Conservation (phyloP, 2,797 vertebrate species). For the Bradypodion ventrale region DNA sequence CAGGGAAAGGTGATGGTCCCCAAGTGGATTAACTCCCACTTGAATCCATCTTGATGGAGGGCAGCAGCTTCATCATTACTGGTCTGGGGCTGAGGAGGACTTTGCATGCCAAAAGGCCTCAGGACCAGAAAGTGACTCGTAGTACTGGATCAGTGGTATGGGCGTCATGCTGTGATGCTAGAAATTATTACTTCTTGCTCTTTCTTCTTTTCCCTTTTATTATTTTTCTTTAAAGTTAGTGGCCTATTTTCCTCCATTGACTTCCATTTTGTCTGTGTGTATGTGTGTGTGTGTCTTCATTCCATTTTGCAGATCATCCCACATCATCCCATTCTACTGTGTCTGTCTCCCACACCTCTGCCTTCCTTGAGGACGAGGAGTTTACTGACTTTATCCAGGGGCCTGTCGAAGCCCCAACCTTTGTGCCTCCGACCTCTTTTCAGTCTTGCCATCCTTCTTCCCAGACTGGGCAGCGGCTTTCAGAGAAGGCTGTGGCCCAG, state of each 20-base stretch:
- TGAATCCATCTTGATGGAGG: no score
- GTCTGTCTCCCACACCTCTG: conserved; percentile 80
- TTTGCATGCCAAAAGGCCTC: no score
- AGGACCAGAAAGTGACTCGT: no score
- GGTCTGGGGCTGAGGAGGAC: no score
- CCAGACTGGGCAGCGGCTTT: conserved; percentile 72
- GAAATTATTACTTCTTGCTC: background rate
- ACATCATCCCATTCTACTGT: conserved; percentile 90
- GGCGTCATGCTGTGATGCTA: no score
- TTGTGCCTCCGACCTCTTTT: conserved; percentile 75
- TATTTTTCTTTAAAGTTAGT: background rate
- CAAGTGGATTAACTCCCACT: no score
- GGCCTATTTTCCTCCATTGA: conserved; percentile 55
- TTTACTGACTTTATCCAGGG: conserved; percentile 99
- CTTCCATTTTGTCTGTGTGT: conserved; percentile 70
- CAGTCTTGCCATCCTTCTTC: conserved; percentile 75
- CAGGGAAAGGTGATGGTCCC: no score
- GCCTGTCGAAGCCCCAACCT: conserved; percentile 77
- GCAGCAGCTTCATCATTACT: no score
- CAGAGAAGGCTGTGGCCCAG: conserved; percentile 82
- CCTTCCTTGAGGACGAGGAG: conserved; percentile 89
- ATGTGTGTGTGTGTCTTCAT: conserved; percentile 72
- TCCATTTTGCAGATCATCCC: conserved; percentile 95
- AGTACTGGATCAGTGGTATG: no score
- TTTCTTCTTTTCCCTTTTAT: background rate